These are phyloP conservation scores for Platalea minor DNA, from an alignment of 2,797 vertebrate genomes.

Conservation along the genomic window DNA sequence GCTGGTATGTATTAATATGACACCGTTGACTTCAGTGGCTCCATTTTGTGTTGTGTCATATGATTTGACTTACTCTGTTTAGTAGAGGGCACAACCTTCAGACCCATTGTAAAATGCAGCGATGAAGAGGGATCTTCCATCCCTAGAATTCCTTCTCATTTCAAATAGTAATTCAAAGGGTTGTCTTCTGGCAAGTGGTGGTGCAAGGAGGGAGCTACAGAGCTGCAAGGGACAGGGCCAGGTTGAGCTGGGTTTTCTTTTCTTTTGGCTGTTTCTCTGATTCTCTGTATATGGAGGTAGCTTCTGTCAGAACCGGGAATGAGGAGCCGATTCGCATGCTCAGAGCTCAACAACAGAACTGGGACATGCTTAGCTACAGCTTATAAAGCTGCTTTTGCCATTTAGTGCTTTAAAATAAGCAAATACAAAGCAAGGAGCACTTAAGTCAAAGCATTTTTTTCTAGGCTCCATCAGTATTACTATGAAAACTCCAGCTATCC, in stretches of 20 bases:
- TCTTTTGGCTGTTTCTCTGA: background rate
- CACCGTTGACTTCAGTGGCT: background rate
- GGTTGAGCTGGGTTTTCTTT: background rate
- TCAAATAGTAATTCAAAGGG: background rate
- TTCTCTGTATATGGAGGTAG: background rate
- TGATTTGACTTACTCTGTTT: background rate
- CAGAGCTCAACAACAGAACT: background rate
- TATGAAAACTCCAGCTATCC: background rate
- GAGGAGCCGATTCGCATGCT: background rate
- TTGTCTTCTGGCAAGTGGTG: background rate
- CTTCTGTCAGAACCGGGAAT: background rate
- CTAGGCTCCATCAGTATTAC: background rate
- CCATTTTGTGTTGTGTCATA: background rate
- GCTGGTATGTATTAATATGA: background rate
- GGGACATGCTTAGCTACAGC: background rate
- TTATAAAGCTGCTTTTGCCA: background rate
- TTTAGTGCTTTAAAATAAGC: background rate
- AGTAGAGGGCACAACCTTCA: background rate
- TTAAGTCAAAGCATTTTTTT: background rate
- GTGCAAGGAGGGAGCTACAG: background rate
- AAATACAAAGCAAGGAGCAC: background rate
- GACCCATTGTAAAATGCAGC: fast-evolving
- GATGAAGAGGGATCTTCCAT: background rate
- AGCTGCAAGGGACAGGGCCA: background rate
- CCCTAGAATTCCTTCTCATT: background rate